Percentiles rank a stretch among this genome's conserved stretches.
Conservation (phyloP, 2,113 vertebrate species). For the Eudyptes chrysolophus region DNA sequence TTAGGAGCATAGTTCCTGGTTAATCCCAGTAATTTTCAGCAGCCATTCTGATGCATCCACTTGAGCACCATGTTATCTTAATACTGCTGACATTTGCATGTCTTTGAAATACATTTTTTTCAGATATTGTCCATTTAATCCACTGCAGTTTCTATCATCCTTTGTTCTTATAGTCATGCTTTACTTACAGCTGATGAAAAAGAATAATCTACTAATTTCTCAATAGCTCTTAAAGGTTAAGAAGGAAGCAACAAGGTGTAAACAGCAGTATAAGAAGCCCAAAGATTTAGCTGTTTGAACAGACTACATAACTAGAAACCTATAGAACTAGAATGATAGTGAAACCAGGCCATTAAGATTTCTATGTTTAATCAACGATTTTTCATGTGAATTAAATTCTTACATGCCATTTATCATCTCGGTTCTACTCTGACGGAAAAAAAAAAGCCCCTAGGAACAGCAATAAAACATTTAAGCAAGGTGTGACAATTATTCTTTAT, state of each 20-base stretch:
- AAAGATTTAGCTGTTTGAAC: background rate
- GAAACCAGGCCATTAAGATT: background rate
- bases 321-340: background rate
- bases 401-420: background rate
- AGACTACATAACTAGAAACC: background rate
- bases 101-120: conserved; percentile 42
- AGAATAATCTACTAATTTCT: conserved; percentile 36
- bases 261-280: background rate
- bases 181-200: conserved; percentile 1
- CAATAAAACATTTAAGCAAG: conserved; percentile 11
- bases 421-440: background rate
- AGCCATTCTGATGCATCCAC: conserved; percentile 44
- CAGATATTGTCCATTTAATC: conserved; percentile 24
- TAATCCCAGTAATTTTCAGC: conserved; percentile 68
- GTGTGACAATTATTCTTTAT: background rate
- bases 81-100: conserved; percentile 55
- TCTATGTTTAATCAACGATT: conserved; percentile 18
- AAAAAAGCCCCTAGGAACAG: background rate
- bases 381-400: conserved; percentile 4
- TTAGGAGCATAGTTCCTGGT: conserved; percentile 36
- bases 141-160: background rate
- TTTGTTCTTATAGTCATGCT: conserved; percentile 14
- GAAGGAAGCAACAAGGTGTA: conserved; percentile 29
- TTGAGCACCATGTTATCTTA: conserved; percentile 46
- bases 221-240: conserved; percentile 37